Conservation (phyloP, 2,113 vertebrate species). For the Ciconia maguari region DNA sequence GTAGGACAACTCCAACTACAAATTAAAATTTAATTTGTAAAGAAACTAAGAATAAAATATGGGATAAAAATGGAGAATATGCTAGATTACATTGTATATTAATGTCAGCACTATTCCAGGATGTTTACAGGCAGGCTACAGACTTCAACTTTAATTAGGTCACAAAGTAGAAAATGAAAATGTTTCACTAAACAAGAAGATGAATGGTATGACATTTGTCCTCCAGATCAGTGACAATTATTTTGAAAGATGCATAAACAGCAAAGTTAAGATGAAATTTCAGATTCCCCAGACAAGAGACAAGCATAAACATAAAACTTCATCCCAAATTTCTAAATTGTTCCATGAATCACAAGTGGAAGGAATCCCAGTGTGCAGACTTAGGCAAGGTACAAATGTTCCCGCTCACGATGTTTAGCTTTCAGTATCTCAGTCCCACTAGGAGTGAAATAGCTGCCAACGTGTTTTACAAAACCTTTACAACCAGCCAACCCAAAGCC, state of each 20-base stretch:
- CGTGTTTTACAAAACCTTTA: neutral
- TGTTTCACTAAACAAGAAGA: neutral
- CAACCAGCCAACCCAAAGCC: neutral
- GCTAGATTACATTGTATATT: neutral
- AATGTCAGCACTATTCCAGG: neutral
- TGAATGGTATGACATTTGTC: neutral
- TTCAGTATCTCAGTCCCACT: neutral
- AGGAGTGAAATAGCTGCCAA: neutral
- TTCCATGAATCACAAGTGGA: neutral
- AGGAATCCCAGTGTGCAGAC: neutral
- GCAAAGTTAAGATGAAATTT: conserved; percentile 10
- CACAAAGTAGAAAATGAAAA: neutral
- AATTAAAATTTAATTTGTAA: neutral
- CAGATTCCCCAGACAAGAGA: neutral
- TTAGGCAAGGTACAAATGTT: neutral
- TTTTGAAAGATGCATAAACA: conserved; percentile 24
- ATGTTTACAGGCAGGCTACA: neutral
- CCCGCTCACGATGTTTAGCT: neutral
- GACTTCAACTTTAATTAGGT: neutral
- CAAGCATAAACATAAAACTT: neutral
- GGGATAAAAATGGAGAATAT: neutral
- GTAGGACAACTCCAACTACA: neutral
- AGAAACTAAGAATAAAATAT: neutral
- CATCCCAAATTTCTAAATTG: neutral
- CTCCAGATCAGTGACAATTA: neutral